Conservation (phyloP, 2,888 invertebrate genomes). For the Branchipolynoe longqiensis region DNA sequence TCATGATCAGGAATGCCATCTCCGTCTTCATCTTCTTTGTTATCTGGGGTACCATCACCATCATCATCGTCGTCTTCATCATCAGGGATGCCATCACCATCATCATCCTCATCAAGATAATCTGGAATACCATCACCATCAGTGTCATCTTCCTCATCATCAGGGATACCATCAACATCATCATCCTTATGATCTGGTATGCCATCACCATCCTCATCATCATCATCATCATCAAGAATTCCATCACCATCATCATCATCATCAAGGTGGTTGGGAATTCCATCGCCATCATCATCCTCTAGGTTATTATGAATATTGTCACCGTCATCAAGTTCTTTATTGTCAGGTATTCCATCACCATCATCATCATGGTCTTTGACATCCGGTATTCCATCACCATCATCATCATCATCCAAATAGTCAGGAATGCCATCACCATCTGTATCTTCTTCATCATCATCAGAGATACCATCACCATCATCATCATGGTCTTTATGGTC, state of each 20-base stretch:
- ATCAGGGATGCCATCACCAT: conserved; percentile 70
- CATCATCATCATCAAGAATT: conserved; percentile 74
- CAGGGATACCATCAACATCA: conserved; percentile 72
- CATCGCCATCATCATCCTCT: conserved; percentile 67
- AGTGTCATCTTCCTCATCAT: conserved; percentile 67
- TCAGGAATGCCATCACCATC: conserved; percentile 73
- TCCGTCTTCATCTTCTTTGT: conserved; percentile 73
- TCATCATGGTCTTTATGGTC: conserved; percentile 74
- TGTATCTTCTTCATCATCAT: conserved; percentile 72
- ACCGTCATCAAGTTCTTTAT: conserved; percentile 68
- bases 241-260: conserved; percentile 68
- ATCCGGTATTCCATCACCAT: conserved; percentile 69
- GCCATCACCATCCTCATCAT: conserved; percentile 68
- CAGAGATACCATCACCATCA: conserved; percentile 75
- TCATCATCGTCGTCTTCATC: conserved; percentile 55
- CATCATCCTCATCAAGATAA: conserved; percentile 66
- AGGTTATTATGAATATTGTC: conserved; percentile 75
- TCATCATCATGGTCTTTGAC: conserved; percentile 59
- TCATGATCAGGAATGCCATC: conserved; percentile 79
- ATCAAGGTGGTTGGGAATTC: conserved; percentile 70
- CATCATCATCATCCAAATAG: conserved; percentile 66
- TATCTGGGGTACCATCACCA: conserved; percentile 73
- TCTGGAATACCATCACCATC: conserved; percentile 69
- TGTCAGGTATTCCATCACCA: conserved; percentile 67
- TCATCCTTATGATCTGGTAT: conserved; percentile 67